Evolutionary conservation across 2,888 invertebrate species (phyloP).

Genomic region (Corbicula japonica): DNA sequence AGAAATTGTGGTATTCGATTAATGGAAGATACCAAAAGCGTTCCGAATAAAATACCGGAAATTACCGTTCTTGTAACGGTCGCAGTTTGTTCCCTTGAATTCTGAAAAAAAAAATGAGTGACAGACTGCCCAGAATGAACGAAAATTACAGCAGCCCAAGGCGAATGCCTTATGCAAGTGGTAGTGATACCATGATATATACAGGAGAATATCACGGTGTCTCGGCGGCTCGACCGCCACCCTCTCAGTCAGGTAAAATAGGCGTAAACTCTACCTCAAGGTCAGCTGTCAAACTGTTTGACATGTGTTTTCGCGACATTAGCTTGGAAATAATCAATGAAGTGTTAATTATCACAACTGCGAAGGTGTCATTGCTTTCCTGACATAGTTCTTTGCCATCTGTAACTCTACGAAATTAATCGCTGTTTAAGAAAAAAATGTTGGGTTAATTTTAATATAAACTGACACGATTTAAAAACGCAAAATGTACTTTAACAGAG

Average conservation of each 20-base stretch:
- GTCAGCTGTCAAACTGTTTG: conserved; percentile 33
- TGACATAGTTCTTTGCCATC: no score
- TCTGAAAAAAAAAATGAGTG: conserved; percentile 44
- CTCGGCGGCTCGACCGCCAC: conserved; percentile 17
- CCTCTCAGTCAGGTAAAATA: conserved; percentile 40
- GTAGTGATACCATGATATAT: conserved; percentile 39
- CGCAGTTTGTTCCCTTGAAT: conserved; percentile 18
- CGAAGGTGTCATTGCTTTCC: no score
- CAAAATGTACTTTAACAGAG: no score
- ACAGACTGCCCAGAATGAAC: conserved; percentile 27
- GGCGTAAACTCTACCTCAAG: conserved; percentile 18
- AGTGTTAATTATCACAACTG: background rate
- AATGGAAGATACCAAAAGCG: conserved; percentile 1
- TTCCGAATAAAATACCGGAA: conserved; percentile 10
- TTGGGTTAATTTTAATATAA: no score
- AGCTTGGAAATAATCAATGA: background rate
- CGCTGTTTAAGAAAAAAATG: no score
- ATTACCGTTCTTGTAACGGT: background rate
- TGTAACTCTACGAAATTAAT: no score
- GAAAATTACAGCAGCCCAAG: conserved; percentile 21
- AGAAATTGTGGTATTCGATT: background rate
- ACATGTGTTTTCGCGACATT: conserved; percentile 15
- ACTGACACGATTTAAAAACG: no score
- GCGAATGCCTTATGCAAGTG: conserved; percentile 31
- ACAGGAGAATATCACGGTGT: conserved; percentile 21